Base-by-base conservation (phyloP, 2,888 invertebrate genomes). In the Agrotis exclamationis region DNA sequence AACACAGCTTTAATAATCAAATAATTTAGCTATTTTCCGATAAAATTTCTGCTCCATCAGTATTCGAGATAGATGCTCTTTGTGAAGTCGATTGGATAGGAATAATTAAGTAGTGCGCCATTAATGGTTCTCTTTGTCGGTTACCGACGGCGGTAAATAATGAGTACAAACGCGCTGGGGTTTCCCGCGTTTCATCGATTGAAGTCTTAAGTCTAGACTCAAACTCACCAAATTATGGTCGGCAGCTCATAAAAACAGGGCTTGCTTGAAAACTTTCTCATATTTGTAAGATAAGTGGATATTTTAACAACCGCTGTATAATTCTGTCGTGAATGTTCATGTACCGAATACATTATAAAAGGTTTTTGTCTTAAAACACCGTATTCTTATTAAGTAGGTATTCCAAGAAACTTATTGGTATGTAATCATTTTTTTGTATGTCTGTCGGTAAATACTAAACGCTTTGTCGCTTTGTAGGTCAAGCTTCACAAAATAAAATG, bases 71-170 rank as follows among this genome's bases (percentile, higher is more conserved):
- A 39, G 14, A 14, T 57, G 9, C n/a, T 58, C n/a, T 51, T 51
- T 58, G 57, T 57, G 9, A 22, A 13, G 44, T 9, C 50, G 2
- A 5, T 24, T 20, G 9, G 14, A 39, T 6, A 39, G 11, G n/a
- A 44, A 50, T 70, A 50, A 28, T 50, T 51, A 33, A 58, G 14
- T n/a, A 71, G 51, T 51, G 9, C 1, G 4, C 14, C 6, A 13
- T 24, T 58, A 22, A 44, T 33, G 44, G n/a, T 72, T 72, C 22
- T 47, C 33, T 60, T 72, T 47, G 24, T 47, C 16, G 33, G 7
- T 11, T 1, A 22, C 24, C 44, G 33, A 20, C 7, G n/a, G 33
- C n/a, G n/a, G 28, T 11, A 6, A 58, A 14, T 51, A 51, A 50
- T 28, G 22, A 22, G 24, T 39, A 45, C 2, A 14, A 53, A 45